A percentile compares a stretch with the other conserved stretches of the same genome.
Conservation (phyloP, 2,113 vertebrate genomes). For the Scartelaos histophorus region DNA sequence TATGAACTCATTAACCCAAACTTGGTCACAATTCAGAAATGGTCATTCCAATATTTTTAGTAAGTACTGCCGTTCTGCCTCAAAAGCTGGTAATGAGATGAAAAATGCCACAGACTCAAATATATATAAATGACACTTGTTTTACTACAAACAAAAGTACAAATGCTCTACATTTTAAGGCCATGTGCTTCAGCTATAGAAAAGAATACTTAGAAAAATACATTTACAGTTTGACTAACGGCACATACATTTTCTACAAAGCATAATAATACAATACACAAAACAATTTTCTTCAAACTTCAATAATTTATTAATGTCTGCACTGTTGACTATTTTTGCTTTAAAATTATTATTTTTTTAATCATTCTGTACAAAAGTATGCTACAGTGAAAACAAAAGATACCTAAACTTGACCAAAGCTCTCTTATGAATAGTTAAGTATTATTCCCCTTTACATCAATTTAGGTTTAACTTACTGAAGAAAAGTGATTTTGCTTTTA, state of each 20-base stretch:
- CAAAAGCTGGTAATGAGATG: background rate
- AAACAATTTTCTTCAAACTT: conserved; percentile 19
- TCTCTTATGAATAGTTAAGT: background rate
- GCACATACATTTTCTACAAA: conserved; percentile 49
- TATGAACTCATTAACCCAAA: no score
- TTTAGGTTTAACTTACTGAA: background rate
- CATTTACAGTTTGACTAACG: conserved; percentile 26
- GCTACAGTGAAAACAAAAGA: background rate
- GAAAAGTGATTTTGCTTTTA: background rate
- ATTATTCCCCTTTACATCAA: background rate
- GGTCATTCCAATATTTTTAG: no score
- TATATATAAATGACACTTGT: conserved; percentile 16
- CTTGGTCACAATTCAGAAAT: no score
- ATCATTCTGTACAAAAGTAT: background rate
- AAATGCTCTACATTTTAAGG: conserved; percentile 49
- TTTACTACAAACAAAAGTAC: conserved; percentile 75
- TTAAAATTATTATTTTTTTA: background rate
- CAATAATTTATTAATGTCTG: conserved; percentile 20
- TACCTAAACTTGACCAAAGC: background rate
- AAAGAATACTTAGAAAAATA: conserved; percentile 51
- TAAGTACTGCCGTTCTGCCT: no score
- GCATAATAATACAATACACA: conserved; percentile 7
- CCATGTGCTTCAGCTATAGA: background rate
- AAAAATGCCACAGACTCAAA: background rate
- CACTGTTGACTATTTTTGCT: background rate